phyloP scores from a whole-genome alignment of 1,140 invertebrate species.

The Cherax quadricarinatus region DNA sequence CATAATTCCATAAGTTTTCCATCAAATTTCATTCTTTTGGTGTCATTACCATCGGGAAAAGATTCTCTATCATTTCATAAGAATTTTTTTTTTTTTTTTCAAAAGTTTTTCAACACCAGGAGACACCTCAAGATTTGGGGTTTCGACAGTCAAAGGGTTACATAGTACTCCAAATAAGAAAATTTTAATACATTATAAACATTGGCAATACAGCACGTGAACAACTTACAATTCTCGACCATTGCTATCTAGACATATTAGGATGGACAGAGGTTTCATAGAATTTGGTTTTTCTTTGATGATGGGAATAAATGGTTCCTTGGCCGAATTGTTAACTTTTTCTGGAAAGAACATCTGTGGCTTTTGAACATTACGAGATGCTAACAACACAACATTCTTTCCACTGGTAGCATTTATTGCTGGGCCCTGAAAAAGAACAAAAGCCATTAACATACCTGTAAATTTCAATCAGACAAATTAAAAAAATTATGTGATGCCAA shows the following conservation, averaged over 20 bases:
- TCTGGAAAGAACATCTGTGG: constrained; percentile 92
- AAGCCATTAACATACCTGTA: background rate
- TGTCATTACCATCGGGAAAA: too few species aligned
- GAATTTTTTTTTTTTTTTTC: too few species aligned
- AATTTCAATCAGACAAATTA: too few species aligned
- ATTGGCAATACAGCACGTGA: background rate
- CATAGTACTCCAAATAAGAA: too few species aligned
- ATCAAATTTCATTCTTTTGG: too few species aligned
- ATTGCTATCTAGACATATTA: constrained; percentile 83
- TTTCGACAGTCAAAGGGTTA: too few species aligned
- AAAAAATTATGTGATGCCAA: too few species aligned
- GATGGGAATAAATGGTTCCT: constrained; percentile 87
- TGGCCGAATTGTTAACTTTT: constrained; percentile 87
- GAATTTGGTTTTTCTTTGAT: constrained; percentile 93
- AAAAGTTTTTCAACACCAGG: too few species aligned
- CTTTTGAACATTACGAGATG: constrained; percentile 86
- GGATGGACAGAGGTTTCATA: constrained; percentile 86
- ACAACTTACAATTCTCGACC: constrained; percentile 77
- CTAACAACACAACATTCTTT: constrained; percentile 81
- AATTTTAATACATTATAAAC: too few species aligned
- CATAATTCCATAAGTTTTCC: too few species aligned
- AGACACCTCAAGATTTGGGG: too few species aligned
- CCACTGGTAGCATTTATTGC: background rate
- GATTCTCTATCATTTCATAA: too few species aligned
- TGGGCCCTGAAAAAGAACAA: constrained; percentile 44